These are phyloP conservation scores for Tinea trinotella DNA, from an alignment of 2,888 invertebrate species.

Conservation along the genomic window DNA sequence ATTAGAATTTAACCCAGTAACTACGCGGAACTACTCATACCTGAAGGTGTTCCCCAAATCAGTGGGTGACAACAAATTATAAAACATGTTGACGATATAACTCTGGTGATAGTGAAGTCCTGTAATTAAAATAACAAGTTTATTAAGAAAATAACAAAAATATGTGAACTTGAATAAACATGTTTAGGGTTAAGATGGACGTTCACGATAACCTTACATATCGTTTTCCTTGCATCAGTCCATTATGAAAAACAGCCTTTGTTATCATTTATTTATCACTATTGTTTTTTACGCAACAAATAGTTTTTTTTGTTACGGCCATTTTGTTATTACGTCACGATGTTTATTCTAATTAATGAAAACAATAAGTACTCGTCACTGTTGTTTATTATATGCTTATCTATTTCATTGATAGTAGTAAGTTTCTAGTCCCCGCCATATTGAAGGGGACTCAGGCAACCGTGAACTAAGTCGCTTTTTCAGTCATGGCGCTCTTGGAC, in stretches of 20 bases:
- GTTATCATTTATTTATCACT: neutral
- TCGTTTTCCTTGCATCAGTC: conserved; percentile 3
- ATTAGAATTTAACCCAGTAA: no score
- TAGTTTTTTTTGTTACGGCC: neutral
- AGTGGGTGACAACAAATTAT: neutral
- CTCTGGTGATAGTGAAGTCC: neutral
- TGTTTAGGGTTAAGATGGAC: conserved; percentile 6
- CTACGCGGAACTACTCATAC: no score
- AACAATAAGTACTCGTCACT: neutral
- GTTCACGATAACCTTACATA: neutral
- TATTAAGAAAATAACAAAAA: neutral
- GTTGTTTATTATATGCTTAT: neutral
- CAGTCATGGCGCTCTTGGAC: no score
- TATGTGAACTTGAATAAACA: neutral
- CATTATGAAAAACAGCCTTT: neutral
- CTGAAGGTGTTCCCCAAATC: neutral
- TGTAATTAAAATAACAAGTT: neutral
- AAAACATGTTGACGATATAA: neutral
- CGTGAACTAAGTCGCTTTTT: no score
- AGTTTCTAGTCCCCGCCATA: no score
- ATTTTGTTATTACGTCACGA: neutral
- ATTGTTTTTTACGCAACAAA: neutral
- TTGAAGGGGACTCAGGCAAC: no score
- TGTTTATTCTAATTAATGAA: neutral
- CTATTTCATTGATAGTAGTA: no score